Base-by-base conservation (phyloP, 2,888 invertebrate genomes). In the Seladonia tumulorum region DNA sequence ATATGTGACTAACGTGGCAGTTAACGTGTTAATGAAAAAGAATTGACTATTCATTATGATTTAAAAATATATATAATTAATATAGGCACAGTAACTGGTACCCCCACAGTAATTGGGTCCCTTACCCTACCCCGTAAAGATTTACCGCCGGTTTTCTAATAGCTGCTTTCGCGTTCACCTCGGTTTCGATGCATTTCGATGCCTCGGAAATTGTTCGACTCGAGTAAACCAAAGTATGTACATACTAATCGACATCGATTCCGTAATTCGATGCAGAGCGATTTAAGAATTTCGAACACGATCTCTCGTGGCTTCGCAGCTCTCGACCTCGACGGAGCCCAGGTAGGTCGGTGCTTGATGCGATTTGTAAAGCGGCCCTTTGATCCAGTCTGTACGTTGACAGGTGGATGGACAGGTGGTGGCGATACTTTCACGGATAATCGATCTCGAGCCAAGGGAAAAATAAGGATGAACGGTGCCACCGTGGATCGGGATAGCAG, bases 351-450 rank as follows among this genome's bases (percentile, higher is more conserved):
- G 29, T 60, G 60, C 60, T 60, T 14, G 14, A 16, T 60, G 25
- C 25, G 25, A 63, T 63, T 63, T 63, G 63, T 63, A 63, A 63
- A 63, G 63, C 16, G 29, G 2, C 29, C 29, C 16, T 63, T 29
- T 29, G 63, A 63, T 63, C 63, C 63, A 12, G 29, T 29, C 29
- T 63, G 7, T 7, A 57, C 35, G 79, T 47, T 35, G 45, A 8
- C n/a, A 47, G 70, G 77, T 80, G 77, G 71, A 77, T 8, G 71
- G 71, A 71, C n/a, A 68, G 68, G 45, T 71, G 72, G 73, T 81
- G 68, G 57, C 74, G 42, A 70, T 74, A 79, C 80, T 76, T 83
- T 39, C 76, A 78, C 63, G 84, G 84, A 39, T 39, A 39, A 68
- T 68, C 35, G 68, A 68, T 39, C 68, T 39, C 68, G 22, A 8